Base-by-base conservation (phyloP, 2,888 invertebrate genomes). In the Drosophila ezoana region DNA sequence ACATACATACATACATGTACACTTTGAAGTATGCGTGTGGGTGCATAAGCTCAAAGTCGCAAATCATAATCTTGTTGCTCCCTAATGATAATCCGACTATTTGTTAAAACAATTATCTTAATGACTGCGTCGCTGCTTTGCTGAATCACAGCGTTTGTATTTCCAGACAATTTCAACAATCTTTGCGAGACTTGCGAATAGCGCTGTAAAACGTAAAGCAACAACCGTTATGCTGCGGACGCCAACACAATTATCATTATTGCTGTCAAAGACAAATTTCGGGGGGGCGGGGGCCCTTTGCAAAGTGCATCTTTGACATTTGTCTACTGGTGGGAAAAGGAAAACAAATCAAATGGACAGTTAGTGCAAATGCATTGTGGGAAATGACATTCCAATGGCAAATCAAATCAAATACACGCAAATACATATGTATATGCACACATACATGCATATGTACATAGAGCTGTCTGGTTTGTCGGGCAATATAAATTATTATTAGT, bases 401-500 rank as follows among this genome's bases (percentile, higher is more conserved):
- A 64, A 44, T 51, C n/a, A 9, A 38, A 51, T n/a, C 56, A 43
- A 6, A 16, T 20, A 9, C 14, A 44, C 14, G 35, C 10, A 9
- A 40, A 28, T 28, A 43, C 16, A 33, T 45, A 14, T 40, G 38
- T 16, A 4, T 45, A 33, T 16, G 10, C 13, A 49, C 10, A 41
- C 41, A 43, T 5, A 37, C 23, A 51, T 51, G 53, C n/a, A 13
- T 35, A 8, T 37, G 18, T 6, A 43, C 41, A 48, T 59, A 35
- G 13, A 14, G 38, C 52, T 72, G 72, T 69, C 62, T 57, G 72
- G 68, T 72, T 69, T 64, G 65, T 45, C 57, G 62, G 38, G 63
- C 45, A 60, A 60, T 67, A 82, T 64, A 71, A 53, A 56, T 67
- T 65, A 74, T 76, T 81, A 79, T 67, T 28, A 28, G 28, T 75